Evolutionary conservation across 2,113 vertebrate species (phyloP).

Genomic region (Tragulus kanchil): DNA sequence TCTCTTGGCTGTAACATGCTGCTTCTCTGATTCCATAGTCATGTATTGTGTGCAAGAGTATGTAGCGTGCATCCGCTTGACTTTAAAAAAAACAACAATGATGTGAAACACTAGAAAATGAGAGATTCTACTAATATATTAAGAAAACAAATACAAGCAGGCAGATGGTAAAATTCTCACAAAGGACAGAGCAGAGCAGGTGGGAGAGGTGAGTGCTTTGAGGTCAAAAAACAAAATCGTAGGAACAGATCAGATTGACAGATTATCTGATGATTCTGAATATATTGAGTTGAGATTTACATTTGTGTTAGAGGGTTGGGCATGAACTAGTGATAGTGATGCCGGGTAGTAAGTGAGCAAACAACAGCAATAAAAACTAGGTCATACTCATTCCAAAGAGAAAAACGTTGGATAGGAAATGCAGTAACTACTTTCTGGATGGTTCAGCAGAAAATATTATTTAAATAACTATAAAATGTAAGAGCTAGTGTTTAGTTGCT

Average conservation of each 20-base stretch:
- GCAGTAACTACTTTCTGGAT: neutral
- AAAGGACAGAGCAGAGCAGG: neutral
- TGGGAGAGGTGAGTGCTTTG: no score
- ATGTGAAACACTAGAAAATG: neutral
- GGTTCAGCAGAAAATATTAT: neutral
- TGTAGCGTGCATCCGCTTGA: neutral
- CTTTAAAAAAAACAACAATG: neutral
- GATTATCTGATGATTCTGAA: neutral
- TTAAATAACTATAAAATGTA: neutral
- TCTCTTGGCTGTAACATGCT: neutral
- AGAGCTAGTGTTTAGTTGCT: neutral
- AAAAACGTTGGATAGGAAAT: neutral
- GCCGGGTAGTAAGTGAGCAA: neutral
- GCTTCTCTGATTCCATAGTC: neutral
- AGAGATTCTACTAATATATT: slow-evolving; percentile 7
- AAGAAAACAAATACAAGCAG: slow-evolving; percentile 49
- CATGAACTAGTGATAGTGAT: neutral
- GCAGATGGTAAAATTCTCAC: neutral
- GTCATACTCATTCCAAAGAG: neutral
- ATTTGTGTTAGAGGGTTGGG: neutral
- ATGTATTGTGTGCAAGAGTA: neutral
- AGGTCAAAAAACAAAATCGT: no score
- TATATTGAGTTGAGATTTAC: neutral
- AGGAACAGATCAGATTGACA: neutral
- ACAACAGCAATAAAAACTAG: neutral